phyloP scores from a whole-genome alignment of 1,140 invertebrate species.

The Ephestia elutella region DNA sequence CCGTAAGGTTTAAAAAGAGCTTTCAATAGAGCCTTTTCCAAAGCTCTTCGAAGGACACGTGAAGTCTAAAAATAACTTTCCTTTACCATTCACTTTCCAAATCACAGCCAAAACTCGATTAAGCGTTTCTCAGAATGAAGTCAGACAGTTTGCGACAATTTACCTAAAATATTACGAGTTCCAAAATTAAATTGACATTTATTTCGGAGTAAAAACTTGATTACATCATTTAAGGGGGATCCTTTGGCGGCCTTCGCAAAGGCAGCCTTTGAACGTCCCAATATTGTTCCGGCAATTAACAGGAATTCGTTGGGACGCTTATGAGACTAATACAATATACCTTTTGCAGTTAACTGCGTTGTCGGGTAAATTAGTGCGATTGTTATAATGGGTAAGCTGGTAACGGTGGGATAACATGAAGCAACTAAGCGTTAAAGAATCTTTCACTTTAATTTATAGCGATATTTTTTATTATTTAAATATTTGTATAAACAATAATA shows the following conservation, averaged over 20 bases:
- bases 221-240: neutral
- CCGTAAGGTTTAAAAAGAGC: too few species aligned
- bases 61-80: neutral
- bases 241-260: neutral
- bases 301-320: constrained; percentile 1
- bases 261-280: neutral
- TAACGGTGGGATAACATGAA: neutral
- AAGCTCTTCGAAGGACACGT: too few species aligned
- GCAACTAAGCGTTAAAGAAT: too few species aligned
- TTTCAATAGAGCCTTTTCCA: too few species aligned
- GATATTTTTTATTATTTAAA: too few species aligned
- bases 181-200: neutral
- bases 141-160: neutral
- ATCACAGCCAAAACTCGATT: neutral
- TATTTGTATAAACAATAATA: too few species aligned
- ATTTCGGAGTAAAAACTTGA: neutral
- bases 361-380: constrained; percentile 1
- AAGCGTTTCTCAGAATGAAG: neutral
- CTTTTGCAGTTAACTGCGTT: neutral
- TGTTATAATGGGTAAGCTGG: neutral
- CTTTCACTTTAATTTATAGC: too few species aligned
- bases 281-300: neutral
- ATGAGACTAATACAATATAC: constrained; percentile 1
- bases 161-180: neutral
- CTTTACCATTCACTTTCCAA: neutral